These are phyloP conservation scores for Pyrocephalus nanus DNA, from an alignment of 2,797 vertebrate genomes.

Conservation along the genomic window DNA sequence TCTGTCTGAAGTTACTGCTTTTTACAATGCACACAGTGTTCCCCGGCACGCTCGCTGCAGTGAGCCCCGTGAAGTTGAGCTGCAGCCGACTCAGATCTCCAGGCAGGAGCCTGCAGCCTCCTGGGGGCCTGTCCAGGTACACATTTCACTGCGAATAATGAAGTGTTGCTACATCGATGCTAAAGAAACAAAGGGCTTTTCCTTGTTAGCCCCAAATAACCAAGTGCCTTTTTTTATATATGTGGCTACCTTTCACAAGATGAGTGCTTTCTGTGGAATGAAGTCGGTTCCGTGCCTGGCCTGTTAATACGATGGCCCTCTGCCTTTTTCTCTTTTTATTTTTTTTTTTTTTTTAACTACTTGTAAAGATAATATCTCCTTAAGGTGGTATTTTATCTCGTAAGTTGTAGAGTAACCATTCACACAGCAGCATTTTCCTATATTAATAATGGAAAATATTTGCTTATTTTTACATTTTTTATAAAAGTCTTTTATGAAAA, in stretches of 20 bases:
- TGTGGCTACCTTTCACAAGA: constrained; percentile 44
- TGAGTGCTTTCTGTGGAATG: constrained; percentile 43
- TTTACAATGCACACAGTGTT: background rate
- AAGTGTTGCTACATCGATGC: constrained; percentile 29
- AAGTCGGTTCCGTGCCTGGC: constrained; percentile 10
- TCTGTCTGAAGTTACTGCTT: constrained; percentile 5
- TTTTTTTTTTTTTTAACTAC: constrained; percentile 32
- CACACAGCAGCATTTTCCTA: constrained; percentile 76
- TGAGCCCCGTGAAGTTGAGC: background rate
- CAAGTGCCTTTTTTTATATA: constrained; percentile 67
- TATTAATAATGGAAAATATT: constrained; percentile 73
- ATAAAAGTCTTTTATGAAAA: constrained; percentile 70
- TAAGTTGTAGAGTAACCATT: constrained; percentile 73
- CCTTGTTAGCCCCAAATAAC: constrained; percentile 17
- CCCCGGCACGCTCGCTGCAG: background rate
- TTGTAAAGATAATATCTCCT: constrained; percentile 70
- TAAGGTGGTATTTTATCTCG: constrained; percentile 62
- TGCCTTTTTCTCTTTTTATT: constrained; percentile 18
- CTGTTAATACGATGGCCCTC: constrained; percentile 40
- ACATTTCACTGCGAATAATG: constrained; percentile 38
- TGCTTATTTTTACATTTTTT: constrained; percentile 78
- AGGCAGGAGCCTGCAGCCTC: background rate
- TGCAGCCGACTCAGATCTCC: constrained; percentile 10
- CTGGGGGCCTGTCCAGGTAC: constrained; percentile 49
- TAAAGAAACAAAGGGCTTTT: constrained; percentile 58